Evolutionary conservation across 2,888 invertebrate species (phyloP).

Genomic region (Pemphredon lugubris): DNA sequence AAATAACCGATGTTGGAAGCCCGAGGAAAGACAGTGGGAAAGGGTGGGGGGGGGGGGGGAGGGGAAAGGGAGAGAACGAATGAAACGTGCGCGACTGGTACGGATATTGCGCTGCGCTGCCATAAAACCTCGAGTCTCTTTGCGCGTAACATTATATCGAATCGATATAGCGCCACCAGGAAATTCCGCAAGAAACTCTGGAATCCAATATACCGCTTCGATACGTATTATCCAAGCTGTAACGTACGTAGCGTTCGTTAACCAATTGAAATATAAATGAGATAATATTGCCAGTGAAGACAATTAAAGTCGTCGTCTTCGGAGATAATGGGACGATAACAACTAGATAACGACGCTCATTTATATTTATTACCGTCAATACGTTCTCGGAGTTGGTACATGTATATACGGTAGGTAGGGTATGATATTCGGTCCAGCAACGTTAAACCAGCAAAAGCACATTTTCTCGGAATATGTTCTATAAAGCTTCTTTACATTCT

Average conservation of each 20-base stretch:
- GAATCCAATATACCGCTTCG: too few relatives aligned
- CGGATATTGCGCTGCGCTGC: slow-evolving; percentile 56
- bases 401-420: too few relatives aligned
- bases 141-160: slow-evolving; percentile 46
- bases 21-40: neutral
- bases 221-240: too few relatives aligned
- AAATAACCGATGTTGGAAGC: slow-evolving; percentile 53
- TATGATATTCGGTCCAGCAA: too few relatives aligned
- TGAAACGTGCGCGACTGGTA: slow-evolving; percentile 58
- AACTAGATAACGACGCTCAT: too few relatives aligned
- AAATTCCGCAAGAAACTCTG: slow-evolving; percentile 24
- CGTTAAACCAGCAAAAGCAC: slow-evolving; percentile 16
- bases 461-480: slow-evolving; percentile 21
- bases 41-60: slow-evolving; percentile 11
- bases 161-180: slow-evolving; percentile 22
- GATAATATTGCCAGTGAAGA: too few relatives aligned
- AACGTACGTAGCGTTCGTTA: too few relatives aligned
- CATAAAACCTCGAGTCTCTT: slow-evolving; percentile 51
- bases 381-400: too few relatives aligned
- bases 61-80: slow-evolving; percentile 47
- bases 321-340: too few relatives aligned
- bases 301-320: too few relatives aligned
- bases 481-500: slow-evolving; percentile 15
- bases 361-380: too few relatives aligned
- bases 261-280: too few relatives aligned